A percentile compares a stretch with the other conserved stretches of the same genome.
Conservation (phyloP, 2,113 vertebrate genomes). For the Phaethon lepturus region DNA sequence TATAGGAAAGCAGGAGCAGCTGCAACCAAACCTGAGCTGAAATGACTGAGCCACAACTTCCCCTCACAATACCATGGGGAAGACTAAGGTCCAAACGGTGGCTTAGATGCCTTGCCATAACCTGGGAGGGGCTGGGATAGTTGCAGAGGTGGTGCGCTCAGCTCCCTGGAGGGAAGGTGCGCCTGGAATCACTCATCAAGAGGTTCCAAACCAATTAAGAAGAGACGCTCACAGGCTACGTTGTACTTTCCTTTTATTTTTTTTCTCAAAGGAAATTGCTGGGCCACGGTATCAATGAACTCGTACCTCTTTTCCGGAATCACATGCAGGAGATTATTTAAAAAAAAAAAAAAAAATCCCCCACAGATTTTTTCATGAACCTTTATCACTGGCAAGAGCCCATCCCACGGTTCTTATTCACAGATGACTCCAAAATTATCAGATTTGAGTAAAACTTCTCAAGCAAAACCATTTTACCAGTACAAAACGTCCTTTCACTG, state of each 20-base stretch:
- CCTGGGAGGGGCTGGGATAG: conserved; percentile 42
- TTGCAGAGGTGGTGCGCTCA: neutral
- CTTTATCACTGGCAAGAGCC: neutral
- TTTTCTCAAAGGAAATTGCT: neutral
- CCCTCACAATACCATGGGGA: neutral
- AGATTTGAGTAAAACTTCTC: neutral
- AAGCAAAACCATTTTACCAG: neutral
- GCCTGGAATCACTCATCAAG: conserved; percentile 29
- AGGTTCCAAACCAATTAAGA: conserved; percentile 36
- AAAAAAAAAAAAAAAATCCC: neutral
- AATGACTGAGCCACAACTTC: neutral
- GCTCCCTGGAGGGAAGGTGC: conserved; percentile 13
- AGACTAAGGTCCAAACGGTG: neutral
- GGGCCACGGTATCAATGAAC: neutral
- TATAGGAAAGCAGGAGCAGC: neutral
- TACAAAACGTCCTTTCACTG: neutral
- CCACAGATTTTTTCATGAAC: neutral
- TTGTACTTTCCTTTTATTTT: neutral
- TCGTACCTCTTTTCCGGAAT: neutral
- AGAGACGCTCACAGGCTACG: neutral
- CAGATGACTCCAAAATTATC: neutral
- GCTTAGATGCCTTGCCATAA: neutral
- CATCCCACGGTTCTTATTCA: neutral
- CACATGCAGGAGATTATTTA: neutral
- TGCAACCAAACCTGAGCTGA: neutral